Evolutionary conservation across 2,888 invertebrate species (phyloP), one percentile per base, ranked within the genome.

Genomic region (Microctonus brassicae): DNA sequence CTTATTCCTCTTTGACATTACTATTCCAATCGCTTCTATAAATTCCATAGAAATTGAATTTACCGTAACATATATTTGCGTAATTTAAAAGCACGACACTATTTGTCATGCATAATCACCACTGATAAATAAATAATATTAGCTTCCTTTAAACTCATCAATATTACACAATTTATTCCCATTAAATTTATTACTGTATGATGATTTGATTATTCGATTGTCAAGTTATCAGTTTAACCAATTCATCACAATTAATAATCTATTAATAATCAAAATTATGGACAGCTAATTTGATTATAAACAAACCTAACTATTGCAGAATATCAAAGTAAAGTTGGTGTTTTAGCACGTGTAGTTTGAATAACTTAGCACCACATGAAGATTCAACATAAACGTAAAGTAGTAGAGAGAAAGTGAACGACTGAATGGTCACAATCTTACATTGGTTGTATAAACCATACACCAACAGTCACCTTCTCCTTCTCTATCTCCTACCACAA

Each of bases 371-470:
- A 34, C 22, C 47, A 57, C 57, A 22, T 7, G 55, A 47, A 63
- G 36, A 36, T 39, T 33, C 17, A 42, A 63, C 47, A 57, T 57
- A 67, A 62, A 36, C 57, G 67, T 36, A 34, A 52, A 58, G 24
- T 26, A 29, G 58, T 42, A 73, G 83, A 81, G 86, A 81, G 87
- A 87, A 87, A 87, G 87, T 81, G 83, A 83, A 80, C 83, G 86
- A 87, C 87, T 86, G 87, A 82, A 80, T 79, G 81, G 47, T 81
- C 80, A 76, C 78, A 81, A 69, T 77, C 80, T 81, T 77, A 78
- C 76, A 81, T 80, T 81, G 79, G 80, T 74, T 82, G 82, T 85
- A 86, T 85, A 86, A 86, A 86, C 80, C 81, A 79, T 79, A 75
- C 82, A 75, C 66, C 76, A n/a, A n/a, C n/a, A n/a, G n/a, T n/a